Evolutionary conservation across 2,113 vertebrate genomes (phyloP).

Genomic region (Uria lomvia): DNA sequence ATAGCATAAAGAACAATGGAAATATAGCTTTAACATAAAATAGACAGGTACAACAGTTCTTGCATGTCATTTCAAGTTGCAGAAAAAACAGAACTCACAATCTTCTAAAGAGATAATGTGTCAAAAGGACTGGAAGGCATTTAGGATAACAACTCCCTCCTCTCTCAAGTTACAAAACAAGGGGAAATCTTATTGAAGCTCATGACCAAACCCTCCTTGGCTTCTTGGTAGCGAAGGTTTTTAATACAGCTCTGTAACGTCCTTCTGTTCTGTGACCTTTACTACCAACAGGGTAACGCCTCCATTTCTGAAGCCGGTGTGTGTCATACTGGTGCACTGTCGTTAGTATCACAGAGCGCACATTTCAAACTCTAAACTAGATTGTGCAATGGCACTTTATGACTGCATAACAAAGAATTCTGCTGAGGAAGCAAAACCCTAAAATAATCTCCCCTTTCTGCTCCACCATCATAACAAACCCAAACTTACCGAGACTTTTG

Average conservation of each 20-base stretch:
- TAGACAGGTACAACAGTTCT: background rate
- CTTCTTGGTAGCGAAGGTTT: background rate
- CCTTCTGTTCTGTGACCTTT: background rate
- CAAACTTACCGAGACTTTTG: constrained; percentile 86
- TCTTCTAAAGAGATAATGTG: background rate
- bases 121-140: background rate
- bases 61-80: background rate
- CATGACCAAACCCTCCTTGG: background rate
- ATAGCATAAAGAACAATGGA: background rate
- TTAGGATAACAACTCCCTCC: background rate
- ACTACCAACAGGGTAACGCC: background rate
- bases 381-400: background rate
- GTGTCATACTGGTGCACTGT: background rate
- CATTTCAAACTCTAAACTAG: background rate
- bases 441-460: background rate
- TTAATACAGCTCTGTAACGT: background rate
- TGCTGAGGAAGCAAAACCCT: background rate
- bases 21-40: background rate
- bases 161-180: background rate
- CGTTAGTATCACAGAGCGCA: rapidly evolving
- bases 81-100: background rate
- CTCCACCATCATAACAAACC: background rate
- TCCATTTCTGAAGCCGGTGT: background rate
- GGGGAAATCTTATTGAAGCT: background rate
- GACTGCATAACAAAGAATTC: background rate